These are phyloP conservation scores for Camponotus pennsylvanicus DNA, from an alignment of 1,140 invertebrate genomes.

Conservation along the genomic window DNA sequence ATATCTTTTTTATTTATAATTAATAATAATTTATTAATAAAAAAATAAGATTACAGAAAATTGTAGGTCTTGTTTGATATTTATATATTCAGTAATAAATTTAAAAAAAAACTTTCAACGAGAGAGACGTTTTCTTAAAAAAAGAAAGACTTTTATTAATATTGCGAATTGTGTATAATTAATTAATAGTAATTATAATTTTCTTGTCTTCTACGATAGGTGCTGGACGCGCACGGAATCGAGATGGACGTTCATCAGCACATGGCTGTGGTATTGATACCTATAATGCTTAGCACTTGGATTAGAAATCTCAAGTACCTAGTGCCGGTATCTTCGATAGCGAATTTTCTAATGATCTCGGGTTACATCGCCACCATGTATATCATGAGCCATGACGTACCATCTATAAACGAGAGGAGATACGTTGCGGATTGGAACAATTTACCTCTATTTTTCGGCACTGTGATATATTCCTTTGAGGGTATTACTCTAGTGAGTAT, in stretches of 20 bases:
- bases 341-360: conserved; percentile 90
- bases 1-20: not conserved
- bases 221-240: conserved; percentile 88
- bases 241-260: conserved; percentile 89
- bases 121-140: not conserved
- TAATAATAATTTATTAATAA: not conserved
- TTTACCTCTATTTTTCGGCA: conserved; percentile 92
- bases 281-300: conserved; percentile 91
- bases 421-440: conserved; percentile 87
- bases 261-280: conserved; percentile 90
- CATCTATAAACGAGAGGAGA: conserved; percentile 86
- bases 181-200: not conserved
- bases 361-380: conserved; percentile 91
- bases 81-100: conserved; percentile 1
- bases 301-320: conserved; percentile 92
- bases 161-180: too few relatives aligned
- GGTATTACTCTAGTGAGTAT: conserved; percentile 91
- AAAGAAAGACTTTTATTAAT: conserved; percentile 15
- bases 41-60: not conserved
- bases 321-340: conserved; percentile 90
- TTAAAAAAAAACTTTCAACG: not conserved
- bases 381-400: conserved; percentile 89
- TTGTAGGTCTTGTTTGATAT: not conserved
- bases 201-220: conserved; percentile 82
- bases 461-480: conserved; percentile 93